These are phyloP conservation scores for Cherax quadricarinatus DNA, from an alignment of 1,140 invertebrate species.

Conservation along the genomic window DNA sequence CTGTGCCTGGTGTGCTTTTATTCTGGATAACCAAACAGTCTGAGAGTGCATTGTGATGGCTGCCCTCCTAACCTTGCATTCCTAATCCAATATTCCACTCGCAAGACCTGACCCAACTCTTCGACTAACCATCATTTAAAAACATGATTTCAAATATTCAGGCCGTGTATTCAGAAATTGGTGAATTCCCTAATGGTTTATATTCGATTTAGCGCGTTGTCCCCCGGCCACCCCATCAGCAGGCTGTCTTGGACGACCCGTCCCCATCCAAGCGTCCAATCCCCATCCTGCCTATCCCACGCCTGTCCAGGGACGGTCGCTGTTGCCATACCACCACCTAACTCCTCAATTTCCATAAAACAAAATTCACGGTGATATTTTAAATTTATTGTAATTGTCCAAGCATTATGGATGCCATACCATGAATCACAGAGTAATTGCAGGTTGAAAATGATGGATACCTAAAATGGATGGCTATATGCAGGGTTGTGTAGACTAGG, in stretches of 20 bases:
- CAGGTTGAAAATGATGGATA: too few relatives aligned
- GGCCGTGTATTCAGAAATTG: constrained; percentile 1
- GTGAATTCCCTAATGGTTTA: not conserved
- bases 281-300: not conserved
- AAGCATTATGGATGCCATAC: too few relatives aligned
- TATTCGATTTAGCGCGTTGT: not conserved
- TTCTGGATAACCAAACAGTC: too few relatives aligned
- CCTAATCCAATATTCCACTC: too few relatives aligned
- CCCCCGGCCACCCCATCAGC: not conserved
- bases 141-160: not conserved
- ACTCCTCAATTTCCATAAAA: too few relatives aligned
- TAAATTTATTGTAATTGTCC: too few relatives aligned
- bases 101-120: not conserved
- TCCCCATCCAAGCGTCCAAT: not conserved
- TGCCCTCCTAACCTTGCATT: too few relatives aligned
- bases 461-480: too few relatives aligned
- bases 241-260: not conserved
- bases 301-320: not conserved
- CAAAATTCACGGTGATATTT: too few relatives aligned
- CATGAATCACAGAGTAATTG: too few relatives aligned
- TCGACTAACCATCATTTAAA: not conserved
- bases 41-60: too few relatives aligned
- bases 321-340: not conserved
- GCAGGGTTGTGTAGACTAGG: not conserved
- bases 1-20: too few relatives aligned